Base-by-base conservation (phyloP, 2,888 invertebrate genomes). In the Apamea crenata region DNA sequence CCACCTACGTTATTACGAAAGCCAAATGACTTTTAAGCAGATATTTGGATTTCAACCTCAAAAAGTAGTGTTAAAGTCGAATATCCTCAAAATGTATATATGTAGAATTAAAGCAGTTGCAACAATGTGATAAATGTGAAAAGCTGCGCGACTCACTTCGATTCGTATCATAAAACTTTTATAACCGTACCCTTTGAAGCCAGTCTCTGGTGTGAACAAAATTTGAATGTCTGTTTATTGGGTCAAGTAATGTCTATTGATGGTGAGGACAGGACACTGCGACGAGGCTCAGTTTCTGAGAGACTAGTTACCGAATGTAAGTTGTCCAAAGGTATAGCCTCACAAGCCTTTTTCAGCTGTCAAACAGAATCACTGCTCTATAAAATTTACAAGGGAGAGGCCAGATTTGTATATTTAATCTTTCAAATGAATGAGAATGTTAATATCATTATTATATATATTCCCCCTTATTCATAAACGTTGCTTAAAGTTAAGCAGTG, bases 241-340 rank as follows among this genome's bases (percentile, higher is more conserved):
- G 61, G 63, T 76, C 77, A 76, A 77, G 47, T 44, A 18, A 59
- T 59, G 29, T 74, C 29, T 61, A 29, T 75, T 36, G 18, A 29
- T 40, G 40, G 29, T 50, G 21, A 75, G 29, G 40, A 40, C 47
- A 21, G 44, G 7, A 47, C n/a, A 68, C 47, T 4, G 69, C 18
- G 36, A 29, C 25, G 25, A 63, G 18, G 16, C 16, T 0, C 50
- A 40, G 7, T 63, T 76, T 76, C 18, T 29, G 7, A 36, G 1
- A 61, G 21, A 47, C 10, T 74, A 47, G 18, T n/a, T 44, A 32
- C 21, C 61, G 8, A 36, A 29, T 36, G 21, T 18, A 12, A 29
- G 12, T 21, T 21, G 29, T 47, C 21, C 1, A 29, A 69, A 8
- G 1, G 21, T 29, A 50, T n/a, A 6, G 32, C 14, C 44, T 32